Percentiles rank a stretch among this genome's conserved stretches.
These are phyloP conservation scores for Nephrotoma flavescens DNA, from an alignment of 2,888 invertebrate species.

Conservation along the genomic window DNA sequence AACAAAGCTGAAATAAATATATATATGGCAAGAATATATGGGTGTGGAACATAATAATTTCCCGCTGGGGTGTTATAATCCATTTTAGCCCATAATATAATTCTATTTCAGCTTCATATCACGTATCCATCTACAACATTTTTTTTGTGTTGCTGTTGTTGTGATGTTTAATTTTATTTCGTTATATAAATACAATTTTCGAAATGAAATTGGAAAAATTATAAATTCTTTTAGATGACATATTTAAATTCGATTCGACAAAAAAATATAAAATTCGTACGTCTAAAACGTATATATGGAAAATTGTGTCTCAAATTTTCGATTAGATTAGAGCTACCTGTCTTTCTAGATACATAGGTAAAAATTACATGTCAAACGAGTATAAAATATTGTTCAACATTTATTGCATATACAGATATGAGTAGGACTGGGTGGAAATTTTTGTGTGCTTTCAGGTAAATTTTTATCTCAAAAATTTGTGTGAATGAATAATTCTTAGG, in stretches of 20 bases:
- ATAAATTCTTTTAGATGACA: not conserved
- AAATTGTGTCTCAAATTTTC: not conserved
- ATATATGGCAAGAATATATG: not conserved
- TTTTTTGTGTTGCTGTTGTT: not conserved
- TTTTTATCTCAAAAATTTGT: no score
- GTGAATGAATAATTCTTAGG: no score
- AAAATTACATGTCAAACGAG: not conserved
- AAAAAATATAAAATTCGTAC: not conserved
- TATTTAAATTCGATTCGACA: not conserved
- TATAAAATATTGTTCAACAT: no score
- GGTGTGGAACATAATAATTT: not conserved
- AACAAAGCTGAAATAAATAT: not conserved
- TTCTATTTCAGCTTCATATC: not conserved
- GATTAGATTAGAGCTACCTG: not conserved
- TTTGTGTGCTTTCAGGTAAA: no score
- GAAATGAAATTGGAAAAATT: not conserved
- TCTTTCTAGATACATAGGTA: no score
- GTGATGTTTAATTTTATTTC: not conserved
- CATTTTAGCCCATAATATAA: not conserved
- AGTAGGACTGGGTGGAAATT: no score
- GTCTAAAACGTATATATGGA: not conserved
- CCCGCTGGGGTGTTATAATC: not conserved
- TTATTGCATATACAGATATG: no score
- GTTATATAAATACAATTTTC: not conserved
- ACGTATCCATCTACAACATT: not conserved